These are phyloP conservation scores for Helarctos malayanus DNA, from an alignment of 2,797 vertebrate genomes.

Conservation along the genomic window DNA sequence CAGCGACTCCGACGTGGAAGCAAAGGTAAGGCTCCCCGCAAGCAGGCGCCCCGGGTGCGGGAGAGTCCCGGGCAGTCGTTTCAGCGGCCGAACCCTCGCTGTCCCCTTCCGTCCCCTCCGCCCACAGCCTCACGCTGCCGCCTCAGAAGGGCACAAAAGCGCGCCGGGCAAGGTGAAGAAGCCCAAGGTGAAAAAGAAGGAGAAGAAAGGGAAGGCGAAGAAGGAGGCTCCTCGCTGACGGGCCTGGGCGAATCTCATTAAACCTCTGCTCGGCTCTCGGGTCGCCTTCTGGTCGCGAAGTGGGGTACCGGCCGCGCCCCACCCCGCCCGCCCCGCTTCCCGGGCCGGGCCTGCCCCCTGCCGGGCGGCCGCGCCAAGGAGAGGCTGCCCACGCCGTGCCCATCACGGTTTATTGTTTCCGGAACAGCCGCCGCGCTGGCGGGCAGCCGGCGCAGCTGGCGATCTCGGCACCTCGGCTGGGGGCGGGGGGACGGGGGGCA, in stretches of 20 bases:
- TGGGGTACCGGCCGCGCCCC: background rate
- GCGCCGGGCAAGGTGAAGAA: slow-evolving; percentile 29
- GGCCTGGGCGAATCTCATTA: slow-evolving; percentile 11
- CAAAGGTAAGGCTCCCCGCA: slow-evolving; percentile 71
- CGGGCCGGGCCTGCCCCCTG: background rate
- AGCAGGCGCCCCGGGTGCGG: background rate
- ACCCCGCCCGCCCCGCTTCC: background rate
- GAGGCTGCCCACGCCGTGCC: background rate
- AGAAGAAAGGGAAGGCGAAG: slow-evolving; percentile 28
- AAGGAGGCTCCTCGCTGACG: background rate
- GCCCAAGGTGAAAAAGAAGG: slow-evolving; percentile 76
- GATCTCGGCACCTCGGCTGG: too few relatives aligned
- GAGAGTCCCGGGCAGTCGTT: background rate
- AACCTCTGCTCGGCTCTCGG: background rate
- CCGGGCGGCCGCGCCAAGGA: slow-evolving; percentile 41
- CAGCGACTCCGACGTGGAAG: slow-evolving; percentile 74
- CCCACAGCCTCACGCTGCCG: background rate
- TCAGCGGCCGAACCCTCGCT: background rate
- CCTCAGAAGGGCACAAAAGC: background rate
- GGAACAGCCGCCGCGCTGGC: background rate
- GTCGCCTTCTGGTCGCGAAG: background rate
- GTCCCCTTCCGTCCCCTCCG: background rate
- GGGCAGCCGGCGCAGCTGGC: too few relatives aligned
- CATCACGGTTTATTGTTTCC: slow-evolving; percentile 78
- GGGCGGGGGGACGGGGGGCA: too few relatives aligned